phyloP scores from a whole-genome alignment of 2,797 vertebrate genomes.

The Epinephelus awoara region DNA sequence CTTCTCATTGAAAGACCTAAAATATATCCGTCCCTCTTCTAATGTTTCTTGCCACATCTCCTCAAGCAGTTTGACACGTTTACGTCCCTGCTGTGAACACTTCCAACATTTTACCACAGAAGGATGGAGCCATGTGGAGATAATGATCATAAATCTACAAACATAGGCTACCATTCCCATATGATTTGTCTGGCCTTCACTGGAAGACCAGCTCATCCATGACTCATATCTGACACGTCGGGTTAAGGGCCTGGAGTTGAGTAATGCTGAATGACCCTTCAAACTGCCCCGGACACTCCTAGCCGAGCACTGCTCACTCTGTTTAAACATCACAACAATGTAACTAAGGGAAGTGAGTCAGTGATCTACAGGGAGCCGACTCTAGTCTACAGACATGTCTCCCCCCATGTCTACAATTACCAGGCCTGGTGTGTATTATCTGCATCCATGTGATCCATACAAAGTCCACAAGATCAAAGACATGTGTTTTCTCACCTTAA shows the following conservation, averaged over 20 bases:
- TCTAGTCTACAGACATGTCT: slow-evolving; percentile 1
- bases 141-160: slow-evolving; percentile 5
- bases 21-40: background rate
- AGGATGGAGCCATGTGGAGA: background rate
- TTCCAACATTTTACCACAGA: background rate
- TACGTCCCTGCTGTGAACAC: background rate
- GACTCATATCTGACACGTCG: slow-evolving; percentile 58
- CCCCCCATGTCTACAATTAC: slow-evolving; percentile 45
- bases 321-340: slow-evolving; percentile 60
- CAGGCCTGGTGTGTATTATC: slow-evolving; percentile 36
- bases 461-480: slow-evolving; percentile 27
- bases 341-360: slow-evolving; percentile 80
- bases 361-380: slow-evolving; percentile 23
- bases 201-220: slow-evolving; percentile 24
- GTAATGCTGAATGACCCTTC: slow-evolving; percentile 48
- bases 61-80: background rate
- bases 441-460: slow-evolving; percentile 3
- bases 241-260: slow-evolving; percentile 24
- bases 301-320: background rate
- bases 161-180: background rate
- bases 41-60: background rate
- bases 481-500: slow-evolving; percentile 26
- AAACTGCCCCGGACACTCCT: slow-evolving; percentile 39
- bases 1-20: background rate
- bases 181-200: background rate